These are phyloP conservation scores for Eupithecia inturbata DNA, from an alignment of 2,888 invertebrate genomes.

Conservation along the genomic window DNA sequence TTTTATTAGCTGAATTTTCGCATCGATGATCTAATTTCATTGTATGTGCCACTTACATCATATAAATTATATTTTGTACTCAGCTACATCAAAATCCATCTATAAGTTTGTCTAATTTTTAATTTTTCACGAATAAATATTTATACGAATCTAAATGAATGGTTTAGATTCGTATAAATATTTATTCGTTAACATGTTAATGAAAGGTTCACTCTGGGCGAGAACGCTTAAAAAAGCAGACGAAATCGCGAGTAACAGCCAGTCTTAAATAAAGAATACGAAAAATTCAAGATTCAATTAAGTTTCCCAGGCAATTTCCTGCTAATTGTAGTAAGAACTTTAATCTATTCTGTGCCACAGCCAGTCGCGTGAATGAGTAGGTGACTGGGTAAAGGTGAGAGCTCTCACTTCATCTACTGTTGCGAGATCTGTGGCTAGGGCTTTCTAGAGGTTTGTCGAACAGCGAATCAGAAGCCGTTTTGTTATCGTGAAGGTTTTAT, in stretches of 20 bases:
- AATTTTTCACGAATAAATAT: background rate
- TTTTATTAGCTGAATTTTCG: no score
- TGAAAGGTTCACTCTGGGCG: background rate
- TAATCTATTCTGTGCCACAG: background rate
- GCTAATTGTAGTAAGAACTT: conserved; percentile 21
- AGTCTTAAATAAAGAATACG: background rate
- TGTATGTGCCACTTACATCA: no score
- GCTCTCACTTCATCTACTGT: conserved; percentile 46
- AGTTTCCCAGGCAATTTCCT: conserved; percentile 20
- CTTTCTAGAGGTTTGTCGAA: conserved; percentile 35
- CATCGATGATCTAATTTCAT: no score
- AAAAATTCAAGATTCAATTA: conserved; percentile 1
- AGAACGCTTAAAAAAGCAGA: background rate
- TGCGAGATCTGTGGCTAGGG: conserved; percentile 2
- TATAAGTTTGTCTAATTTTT: no score
- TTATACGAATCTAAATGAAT: no score
- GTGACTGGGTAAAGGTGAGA: conserved; percentile 67
- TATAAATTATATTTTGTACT: no score
- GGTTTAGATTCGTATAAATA: no score
- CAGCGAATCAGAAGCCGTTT: conserved; percentile 6
- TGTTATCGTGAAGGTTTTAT: background rate
- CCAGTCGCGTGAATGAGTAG: conserved; percentile 50
- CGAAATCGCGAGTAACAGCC: background rate
- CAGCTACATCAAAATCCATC: no score
- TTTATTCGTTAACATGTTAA: no score